These are phyloP conservation scores for Sipha maydis DNA, from an alignment of 2,888 invertebrate genomes.

Conservation along the genomic window DNA sequence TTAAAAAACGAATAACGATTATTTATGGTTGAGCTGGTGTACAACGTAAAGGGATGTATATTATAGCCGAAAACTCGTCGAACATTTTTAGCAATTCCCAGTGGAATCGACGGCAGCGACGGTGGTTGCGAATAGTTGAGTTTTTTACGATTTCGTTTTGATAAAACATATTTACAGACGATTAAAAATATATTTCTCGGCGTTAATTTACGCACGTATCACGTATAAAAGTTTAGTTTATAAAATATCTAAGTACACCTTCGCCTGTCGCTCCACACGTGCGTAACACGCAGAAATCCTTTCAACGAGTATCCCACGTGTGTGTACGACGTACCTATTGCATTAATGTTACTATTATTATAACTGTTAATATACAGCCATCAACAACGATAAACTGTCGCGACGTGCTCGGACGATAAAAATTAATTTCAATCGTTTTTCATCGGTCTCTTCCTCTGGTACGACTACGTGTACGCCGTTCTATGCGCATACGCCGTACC, in stretches of 20 bases:
- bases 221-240: no score
- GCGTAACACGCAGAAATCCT: background rate
- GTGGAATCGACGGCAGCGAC: background rate
- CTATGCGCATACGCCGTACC: no score
- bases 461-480: background rate
- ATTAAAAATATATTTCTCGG: background rate
- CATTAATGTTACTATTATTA: background rate
- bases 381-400: background rate
- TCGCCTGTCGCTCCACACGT: background rate
- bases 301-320: no score
- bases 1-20: slow-evolving; percentile 47
- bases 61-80: slow-evolving; percentile 13
- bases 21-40: slow-evolving; percentile 24
- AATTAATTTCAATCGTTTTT: background rate
- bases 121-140: background rate
- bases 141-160: slow-evolving; percentile 16
- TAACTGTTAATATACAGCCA: background rate
- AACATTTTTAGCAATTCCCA: slow-evolving; percentile 29
- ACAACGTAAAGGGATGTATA: background rate
- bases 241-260: background rate
- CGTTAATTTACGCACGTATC: background rate
- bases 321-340: background rate
- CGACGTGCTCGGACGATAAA: no score
- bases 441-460: background rate
- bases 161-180: background rate